Evolutionary conservation across 2,797 vertebrate species (phyloP).

Genomic region (Agapornis canus): DNA sequence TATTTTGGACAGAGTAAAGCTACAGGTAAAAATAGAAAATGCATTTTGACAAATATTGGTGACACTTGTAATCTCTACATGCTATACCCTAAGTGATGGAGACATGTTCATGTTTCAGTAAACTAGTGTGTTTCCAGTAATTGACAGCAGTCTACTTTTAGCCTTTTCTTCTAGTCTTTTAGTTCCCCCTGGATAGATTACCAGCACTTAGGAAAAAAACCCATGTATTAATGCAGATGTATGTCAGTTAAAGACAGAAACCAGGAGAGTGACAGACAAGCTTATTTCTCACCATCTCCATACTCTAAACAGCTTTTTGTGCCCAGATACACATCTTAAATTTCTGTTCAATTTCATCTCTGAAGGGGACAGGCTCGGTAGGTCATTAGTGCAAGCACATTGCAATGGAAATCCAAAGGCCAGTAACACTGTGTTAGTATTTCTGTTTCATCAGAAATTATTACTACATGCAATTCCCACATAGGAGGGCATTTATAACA

Average conservation of each 20-base stretch:
- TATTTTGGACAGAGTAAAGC: background rate
- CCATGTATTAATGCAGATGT: background rate
- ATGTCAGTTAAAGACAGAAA: background rate
- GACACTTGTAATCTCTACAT: background rate
- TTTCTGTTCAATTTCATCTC: conserved; percentile 15
- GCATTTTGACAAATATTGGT: background rate
- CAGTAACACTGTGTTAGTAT: background rate
- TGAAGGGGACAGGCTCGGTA: background rate
- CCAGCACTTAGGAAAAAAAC: background rate
- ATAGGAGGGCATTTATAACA: background rate
- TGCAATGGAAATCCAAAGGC: background rate
- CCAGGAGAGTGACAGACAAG: background rate
- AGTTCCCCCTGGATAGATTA: background rate
- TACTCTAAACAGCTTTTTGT: background rate
- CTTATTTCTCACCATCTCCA: conserved; percentile 11
- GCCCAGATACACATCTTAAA: background rate
- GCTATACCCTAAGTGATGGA: background rate
- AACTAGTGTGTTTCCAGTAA: background rate
- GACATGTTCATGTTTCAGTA: background rate
- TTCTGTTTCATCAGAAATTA: background rate
- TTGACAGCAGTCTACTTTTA: background rate
- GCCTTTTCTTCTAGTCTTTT: background rate
- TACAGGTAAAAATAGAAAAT: background rate
- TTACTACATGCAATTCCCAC: background rate
- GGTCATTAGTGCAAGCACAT: background rate